phyloP scores from a whole-genome alignment of 1,140 invertebrate species.

The Lepidurus couesii region DNA sequence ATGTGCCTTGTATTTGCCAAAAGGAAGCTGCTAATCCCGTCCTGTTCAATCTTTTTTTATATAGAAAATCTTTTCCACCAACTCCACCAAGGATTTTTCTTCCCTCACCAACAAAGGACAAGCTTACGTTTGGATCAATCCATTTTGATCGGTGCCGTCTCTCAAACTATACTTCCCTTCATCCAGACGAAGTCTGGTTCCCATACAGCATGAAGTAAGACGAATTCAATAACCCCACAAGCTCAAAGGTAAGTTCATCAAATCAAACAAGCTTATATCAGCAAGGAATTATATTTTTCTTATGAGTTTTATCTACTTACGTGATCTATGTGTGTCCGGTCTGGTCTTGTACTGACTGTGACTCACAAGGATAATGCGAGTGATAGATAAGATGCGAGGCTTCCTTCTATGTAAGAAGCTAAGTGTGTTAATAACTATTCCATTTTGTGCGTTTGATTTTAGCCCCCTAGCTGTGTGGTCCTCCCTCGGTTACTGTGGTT shows the following conservation, averaged over 20 bases:
- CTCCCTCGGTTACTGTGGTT: conserved; percentile 16
- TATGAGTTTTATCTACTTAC: no score
- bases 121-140: no score
- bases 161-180: not conserved
- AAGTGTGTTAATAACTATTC: not conserved
- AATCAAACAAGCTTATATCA: no score
- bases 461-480: conserved; percentile 20
- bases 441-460: not conserved
- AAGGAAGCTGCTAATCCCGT: no score
- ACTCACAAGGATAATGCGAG: not conserved
- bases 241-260: not conserved
- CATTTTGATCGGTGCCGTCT: no score
- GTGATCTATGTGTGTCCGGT: no score
- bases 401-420: not conserved
- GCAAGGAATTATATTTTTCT: no score
- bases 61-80: no score
- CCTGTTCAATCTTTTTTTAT: no score
- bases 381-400: not conserved
- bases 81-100: no score
- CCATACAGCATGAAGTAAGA: conserved; percentile 13
- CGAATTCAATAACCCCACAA: conserved; percentile 19
- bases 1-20: not conserved
- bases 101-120: no score
- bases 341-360: no score
- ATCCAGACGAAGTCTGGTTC: not conserved